These are phyloP conservation scores for Clistopyga incitator DNA, from an alignment of 2,888 invertebrate species.

Conservation along the genomic window DNA sequence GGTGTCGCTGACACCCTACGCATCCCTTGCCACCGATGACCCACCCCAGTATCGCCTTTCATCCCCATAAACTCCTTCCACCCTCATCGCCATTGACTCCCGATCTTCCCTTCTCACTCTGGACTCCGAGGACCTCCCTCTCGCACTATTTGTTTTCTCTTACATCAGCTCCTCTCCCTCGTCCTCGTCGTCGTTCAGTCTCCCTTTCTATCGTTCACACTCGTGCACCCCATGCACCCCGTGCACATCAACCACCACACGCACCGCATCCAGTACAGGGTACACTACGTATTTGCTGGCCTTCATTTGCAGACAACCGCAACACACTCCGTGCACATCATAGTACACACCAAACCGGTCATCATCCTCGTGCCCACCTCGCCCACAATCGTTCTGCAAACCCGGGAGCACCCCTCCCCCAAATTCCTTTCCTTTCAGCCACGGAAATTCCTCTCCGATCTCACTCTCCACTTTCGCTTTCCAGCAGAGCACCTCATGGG, in stretches of 20 bases:
- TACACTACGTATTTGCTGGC: slow-evolving; percentile 49
- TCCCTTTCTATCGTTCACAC: slow-evolving; percentile 50
- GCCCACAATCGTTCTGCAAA: slow-evolving; percentile 33
- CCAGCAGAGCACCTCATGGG: no score
- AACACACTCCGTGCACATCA: slow-evolving; percentile 26
- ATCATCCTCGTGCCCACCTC: slow-evolving; percentile 43
- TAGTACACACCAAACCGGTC: slow-evolving; percentile 47
- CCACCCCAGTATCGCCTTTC: slow-evolving; percentile 37
- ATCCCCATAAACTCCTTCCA: slow-evolving; percentile 24
- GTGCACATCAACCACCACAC: background rate
- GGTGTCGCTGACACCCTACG: slow-evolving; percentile 42
- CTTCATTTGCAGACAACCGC: slow-evolving; percentile 64
- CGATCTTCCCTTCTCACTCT: slow-evolving; percentile 41
- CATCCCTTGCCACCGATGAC: slow-evolving; percentile 35
- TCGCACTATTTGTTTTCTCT: slow-evolving; percentile 60
- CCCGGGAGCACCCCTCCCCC: slow-evolving; percentile 1
- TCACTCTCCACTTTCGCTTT: slow-evolving; percentile 16
- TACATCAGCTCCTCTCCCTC: slow-evolving; percentile 25
- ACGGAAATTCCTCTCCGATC: slow-evolving; percentile 33
- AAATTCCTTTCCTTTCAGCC: slow-evolving; percentile 32
- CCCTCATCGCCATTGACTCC: slow-evolving; percentile 50
- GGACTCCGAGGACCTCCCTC: background rate
- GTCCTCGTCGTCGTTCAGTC: background rate
- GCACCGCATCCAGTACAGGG: slow-evolving; percentile 8
- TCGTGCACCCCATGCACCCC: slow-evolving; percentile 25